Evolutionary conservation across 2,888 invertebrate species (phyloP).

Genomic region (Buathra laborator): DNA sequence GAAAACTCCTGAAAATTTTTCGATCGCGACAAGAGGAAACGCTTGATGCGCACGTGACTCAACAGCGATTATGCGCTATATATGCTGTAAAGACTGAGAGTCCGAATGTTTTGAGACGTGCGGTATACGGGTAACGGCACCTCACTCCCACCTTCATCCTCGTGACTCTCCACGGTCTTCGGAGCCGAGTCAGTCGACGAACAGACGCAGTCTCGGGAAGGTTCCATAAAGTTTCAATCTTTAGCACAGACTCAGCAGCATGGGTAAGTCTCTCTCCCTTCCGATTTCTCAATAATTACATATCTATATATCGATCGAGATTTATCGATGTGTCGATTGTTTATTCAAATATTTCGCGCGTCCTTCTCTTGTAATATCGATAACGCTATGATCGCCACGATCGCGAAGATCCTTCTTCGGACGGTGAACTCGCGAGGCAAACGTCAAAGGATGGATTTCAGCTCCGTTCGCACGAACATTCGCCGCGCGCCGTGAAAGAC

Average conservation of each 20-base stretch:
- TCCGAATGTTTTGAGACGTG: constrained; percentile 49
- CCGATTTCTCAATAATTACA: constrained; percentile 9
- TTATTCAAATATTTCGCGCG: not conserved
- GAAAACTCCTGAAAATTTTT: not conserved
- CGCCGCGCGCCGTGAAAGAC: constrained; percentile 35
- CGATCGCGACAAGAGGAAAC: not conserved
- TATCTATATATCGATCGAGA: not conserved
- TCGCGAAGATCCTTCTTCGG: constrained; percentile 28
- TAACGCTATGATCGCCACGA: not conserved
- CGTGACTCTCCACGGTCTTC: constrained; percentile 62
- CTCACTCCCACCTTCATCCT: constrained; percentile 66
- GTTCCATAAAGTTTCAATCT: constrained; percentile 53
- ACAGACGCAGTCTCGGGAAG: constrained; percentile 65
- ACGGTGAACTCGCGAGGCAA: constrained; percentile 33
- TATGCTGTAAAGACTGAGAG: not conserved
- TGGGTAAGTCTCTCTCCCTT: constrained; percentile 62
- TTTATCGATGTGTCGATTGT: not conserved
- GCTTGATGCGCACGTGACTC: not conserved
- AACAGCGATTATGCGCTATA: not conserved
- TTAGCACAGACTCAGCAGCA: constrained; percentile 58
- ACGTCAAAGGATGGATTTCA: constrained; percentile 35
- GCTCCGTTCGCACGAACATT: constrained; percentile 1
- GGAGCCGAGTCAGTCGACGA: constrained; percentile 68
- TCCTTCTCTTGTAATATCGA: not conserved
- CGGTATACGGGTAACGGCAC: constrained; percentile 70